phyloP scores from a whole-genome alignment of 2,797 vertebrate species.

The Nannoperca obscura region DNA sequence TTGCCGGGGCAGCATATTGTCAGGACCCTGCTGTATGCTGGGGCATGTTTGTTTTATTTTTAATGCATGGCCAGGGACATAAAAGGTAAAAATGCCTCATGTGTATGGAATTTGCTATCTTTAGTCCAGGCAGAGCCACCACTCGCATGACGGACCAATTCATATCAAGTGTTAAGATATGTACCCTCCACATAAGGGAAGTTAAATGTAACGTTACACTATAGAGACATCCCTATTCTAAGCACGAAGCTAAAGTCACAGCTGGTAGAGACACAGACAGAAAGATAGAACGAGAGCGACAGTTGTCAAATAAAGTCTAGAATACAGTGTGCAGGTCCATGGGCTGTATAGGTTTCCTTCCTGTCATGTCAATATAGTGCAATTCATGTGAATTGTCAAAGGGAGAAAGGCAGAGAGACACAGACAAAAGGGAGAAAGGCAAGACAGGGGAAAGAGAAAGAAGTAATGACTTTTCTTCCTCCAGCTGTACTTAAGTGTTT shows the following conservation, averaged over 20 bases:
- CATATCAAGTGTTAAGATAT: constrained; percentile 80
- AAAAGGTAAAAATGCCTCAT: constrained; percentile 81
- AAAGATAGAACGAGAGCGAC: constrained; percentile 40
- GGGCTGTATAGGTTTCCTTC: constrained; percentile 36
- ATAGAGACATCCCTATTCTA: constrained; percentile 77
- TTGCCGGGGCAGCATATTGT: constrained; percentile 64
- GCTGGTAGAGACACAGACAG: constrained; percentile 59
- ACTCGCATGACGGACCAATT: constrained; percentile 75
- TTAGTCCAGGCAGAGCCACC: constrained; percentile 80
- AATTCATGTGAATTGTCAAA: constrained; percentile 50
- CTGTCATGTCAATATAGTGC: constrained; percentile 56
- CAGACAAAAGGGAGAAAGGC: constrained; percentile 21
- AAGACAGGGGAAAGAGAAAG: not conserved
- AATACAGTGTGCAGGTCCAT: constrained; percentile 34
- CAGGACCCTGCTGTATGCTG: constrained; percentile 53
- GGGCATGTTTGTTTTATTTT: constrained; percentile 84
- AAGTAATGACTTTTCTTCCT: constrained; percentile 9
- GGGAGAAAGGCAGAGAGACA: constrained; percentile 17
- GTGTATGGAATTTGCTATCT: constrained; percentile 82
- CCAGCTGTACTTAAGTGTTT: constrained; percentile 1
- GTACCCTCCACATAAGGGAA: constrained; percentile 69
- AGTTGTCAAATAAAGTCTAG: constrained; percentile 50
- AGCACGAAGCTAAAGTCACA: constrained; percentile 70
- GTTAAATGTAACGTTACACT: constrained; percentile 79
- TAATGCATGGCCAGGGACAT: constrained; percentile 79